These are phyloP conservation scores for Umimayanthus kanabou DNA, from an alignment of 92 coral and sea anemone species.

Conservation along the genomic window DNA sequence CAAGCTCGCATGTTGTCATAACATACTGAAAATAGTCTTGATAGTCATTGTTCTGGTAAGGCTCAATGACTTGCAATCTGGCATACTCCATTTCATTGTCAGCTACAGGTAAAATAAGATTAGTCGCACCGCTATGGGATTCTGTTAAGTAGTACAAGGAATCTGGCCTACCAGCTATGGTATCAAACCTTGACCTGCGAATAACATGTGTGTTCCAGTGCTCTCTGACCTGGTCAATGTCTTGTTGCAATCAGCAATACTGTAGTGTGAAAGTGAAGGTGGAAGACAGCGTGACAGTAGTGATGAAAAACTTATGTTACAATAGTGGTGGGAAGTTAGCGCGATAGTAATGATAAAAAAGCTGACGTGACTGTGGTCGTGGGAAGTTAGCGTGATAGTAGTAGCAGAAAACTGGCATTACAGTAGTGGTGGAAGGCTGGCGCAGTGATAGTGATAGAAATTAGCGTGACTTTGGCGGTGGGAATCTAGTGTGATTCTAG, in stretches of 20 bases:
- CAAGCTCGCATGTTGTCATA: conserved; percentile 49
- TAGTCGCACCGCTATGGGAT: conserved; percentile 30
- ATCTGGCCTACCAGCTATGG: conserved; percentile 34
- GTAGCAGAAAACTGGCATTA: too few species aligned
- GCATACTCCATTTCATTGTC: conserved; percentile 61
- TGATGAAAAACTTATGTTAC: too few species aligned
- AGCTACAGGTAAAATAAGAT: conserved; percentile 52
- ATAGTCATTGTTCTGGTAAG: conserved; percentile 49
- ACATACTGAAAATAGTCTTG: conserved; percentile 68
- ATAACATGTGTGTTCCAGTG: conserved; percentile 33
- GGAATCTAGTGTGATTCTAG: too few species aligned
- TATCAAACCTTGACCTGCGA: conserved; percentile 36
- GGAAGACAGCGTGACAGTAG: neutral
- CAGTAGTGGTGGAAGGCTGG: neutral
- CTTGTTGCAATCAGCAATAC: too few species aligned
- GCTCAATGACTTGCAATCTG: conserved; percentile 55
- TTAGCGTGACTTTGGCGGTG: too few species aligned
- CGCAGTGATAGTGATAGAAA: neutral
- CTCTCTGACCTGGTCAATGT: conserved; percentile 34
- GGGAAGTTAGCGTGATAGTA: too few species aligned
- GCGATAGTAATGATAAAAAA: neutral
- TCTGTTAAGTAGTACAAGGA: conserved; percentile 38
- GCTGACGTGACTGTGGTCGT: neutral
- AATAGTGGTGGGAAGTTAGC: neutral
- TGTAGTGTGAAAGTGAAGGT: neutral